Evolutionary conservation across 2,888 invertebrate species (phyloP).

Genomic region (Hyalella azteca): DNA sequence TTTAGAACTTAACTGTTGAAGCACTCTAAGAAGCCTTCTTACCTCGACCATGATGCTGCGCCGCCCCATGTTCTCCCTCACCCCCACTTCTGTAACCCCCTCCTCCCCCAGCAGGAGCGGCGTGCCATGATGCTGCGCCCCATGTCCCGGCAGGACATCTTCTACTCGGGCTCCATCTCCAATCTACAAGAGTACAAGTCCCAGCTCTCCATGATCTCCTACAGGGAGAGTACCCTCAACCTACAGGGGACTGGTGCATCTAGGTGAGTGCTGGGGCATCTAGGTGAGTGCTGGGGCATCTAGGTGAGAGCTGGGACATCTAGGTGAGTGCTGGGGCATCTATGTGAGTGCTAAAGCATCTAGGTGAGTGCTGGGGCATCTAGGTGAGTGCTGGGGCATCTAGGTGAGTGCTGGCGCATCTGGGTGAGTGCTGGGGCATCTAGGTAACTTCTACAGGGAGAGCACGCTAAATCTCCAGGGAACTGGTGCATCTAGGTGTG

Average conservation of each 20-base stretch:
- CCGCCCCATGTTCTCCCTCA: background rate
- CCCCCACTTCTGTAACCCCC: background rate
- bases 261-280: too few species aligned
- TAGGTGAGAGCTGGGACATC: too few species aligned
- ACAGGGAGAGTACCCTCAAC: conserved; percentile 54
- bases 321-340: too few species aligned
- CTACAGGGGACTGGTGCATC: conserved; percentile 54
- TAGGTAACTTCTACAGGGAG: conserved; percentile 56
- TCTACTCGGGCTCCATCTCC: conserved; percentile 90
- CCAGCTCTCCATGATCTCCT: conserved; percentile 54
- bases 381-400: too few species aligned
- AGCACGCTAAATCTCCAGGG: conserved; percentile 53
- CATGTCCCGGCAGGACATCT: conserved; percentile 59
- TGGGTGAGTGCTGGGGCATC: too few species aligned
- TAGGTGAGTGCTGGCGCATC: too few species aligned
- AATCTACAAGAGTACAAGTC: conserved; percentile 72
- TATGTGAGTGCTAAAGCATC: too few species aligned
- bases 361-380: too few species aligned
- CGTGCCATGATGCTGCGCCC: conserved; percentile 58
- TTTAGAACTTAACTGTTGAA: too few species aligned
- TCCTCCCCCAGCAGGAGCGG: conserved; percentile 6
- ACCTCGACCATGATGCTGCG: too few species aligned
- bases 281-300: too few species aligned
- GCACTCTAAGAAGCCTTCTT: too few species aligned
- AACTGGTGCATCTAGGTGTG: conserved; percentile 51